Base-by-base conservation (phyloP, 2,113 vertebrate species). In the Cyrtonyx montezumae region DNA sequence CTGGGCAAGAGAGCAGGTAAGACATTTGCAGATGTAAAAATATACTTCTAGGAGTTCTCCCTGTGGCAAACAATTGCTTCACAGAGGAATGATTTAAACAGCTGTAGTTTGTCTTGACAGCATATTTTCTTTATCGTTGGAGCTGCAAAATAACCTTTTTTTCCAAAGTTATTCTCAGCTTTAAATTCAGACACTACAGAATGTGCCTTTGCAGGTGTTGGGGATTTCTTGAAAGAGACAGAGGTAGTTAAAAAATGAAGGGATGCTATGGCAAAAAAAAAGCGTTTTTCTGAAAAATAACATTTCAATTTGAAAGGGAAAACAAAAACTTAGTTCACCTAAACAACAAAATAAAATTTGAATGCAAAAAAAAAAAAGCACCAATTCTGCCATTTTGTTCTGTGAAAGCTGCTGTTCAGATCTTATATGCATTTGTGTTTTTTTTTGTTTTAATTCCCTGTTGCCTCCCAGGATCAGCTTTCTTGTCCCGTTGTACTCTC, bases 41-140 rank as follows among this genome's bases (percentile, higher is more conserved):
- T 48, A 66, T 37, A 51, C 92, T 90, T 88, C 45, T 70, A 88
- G 75, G 94, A 79, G 86, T 87, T 79, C 18, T 77, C 82, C 83
- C 75, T 73, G 85, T 0, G 20, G 82, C 79, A 91, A 93, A 74
- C 93, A 67, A 55, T 82, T 43, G 45, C 84, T 95, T 93, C 79
- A 68, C 67, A 90, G 95, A 95, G 89, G 78, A 88, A 83, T 85
- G 92, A 94, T 96, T 93, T 83, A 95, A 95, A 95, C 79, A 95
- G 87, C 55, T 66, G 79, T 75, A 88, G 74, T 92, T 93, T 78
- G 73, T 90, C 91, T 87, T 96, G 93, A 84, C 87, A 96, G 61
- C n/a, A 3, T 68, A 13, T 94, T 95, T 62, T 95, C 84, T 94
- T 84, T 87, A 81, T 59, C 90, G 80, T 74, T 88, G 76, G 82